Percentiles rank a stretch among this genome's conserved stretches.
phyloP scores from a whole-genome alignment of 92 coral and sea anemone species.

The Palythoa heliodiscus region DNA sequence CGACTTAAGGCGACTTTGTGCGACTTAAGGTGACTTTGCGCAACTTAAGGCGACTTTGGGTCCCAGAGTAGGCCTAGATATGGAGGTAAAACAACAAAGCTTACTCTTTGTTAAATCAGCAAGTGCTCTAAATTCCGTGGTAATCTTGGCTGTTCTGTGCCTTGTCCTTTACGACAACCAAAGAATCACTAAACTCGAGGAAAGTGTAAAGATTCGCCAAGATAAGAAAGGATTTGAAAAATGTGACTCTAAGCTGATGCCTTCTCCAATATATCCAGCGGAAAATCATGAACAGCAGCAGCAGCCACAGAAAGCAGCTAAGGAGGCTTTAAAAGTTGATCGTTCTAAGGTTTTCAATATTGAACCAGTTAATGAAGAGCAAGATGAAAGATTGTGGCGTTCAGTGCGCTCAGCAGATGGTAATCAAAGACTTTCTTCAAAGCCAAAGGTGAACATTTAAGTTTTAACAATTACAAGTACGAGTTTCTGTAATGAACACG shows the following conservation, averaged over 20 bases:
- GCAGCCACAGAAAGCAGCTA: not conserved
- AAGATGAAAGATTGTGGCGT: not conserved
- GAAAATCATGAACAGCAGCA: not conserved
- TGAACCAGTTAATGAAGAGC: not conserved
- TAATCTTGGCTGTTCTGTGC: not conserved
- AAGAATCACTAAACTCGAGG: slow-evolving; percentile 7
- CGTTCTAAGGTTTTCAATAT: not conserved
- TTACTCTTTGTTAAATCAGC: slow-evolving; percentile 8
- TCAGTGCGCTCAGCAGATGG: too few relatives aligned
- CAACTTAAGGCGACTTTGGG: too few relatives aligned
- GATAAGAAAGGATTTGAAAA: not conserved
- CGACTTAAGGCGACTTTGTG: too few relatives aligned
- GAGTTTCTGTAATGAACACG: too few relatives aligned
- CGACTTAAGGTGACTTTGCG: too few relatives aligned
- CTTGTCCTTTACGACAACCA: not conserved
- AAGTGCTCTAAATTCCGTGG: not conserved
- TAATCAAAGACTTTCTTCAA: too few relatives aligned
- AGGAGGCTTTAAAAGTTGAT: not conserved
- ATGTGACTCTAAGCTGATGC: not conserved
- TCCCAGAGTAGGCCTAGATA: too few relatives aligned
- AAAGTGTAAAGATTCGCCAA: not conserved
- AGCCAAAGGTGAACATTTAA: too few relatives aligned
- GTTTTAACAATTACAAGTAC: too few relatives aligned
- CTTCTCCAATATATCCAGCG: not conserved
- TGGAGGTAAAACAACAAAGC: slow-evolving; percentile 1